phyloP scores from a whole-genome alignment of 1,140 invertebrate species.

The Drosophila sechellia region DNA sequence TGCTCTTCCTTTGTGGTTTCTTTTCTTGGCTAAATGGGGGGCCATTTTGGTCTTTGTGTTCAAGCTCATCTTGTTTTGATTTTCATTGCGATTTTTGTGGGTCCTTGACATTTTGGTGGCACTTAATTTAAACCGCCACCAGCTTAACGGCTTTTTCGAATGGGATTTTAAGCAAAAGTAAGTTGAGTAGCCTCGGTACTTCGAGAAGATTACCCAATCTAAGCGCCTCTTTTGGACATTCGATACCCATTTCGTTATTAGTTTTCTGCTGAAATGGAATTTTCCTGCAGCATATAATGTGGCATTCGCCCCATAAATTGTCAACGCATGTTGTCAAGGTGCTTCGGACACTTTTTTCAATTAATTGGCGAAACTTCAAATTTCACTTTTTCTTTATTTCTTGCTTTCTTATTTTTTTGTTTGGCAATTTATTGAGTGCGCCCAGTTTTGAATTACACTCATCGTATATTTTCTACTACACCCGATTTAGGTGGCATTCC shows the following conservation, averaged over 20 bases:
- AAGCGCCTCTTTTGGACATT: conserved; percentile 16
- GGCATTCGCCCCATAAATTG: conserved; percentile 31
- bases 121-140: conserved; percentile 71
- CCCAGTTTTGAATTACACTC: conserved; percentile 38
- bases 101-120: conserved; percentile 51
- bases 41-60: conserved; percentile 30
- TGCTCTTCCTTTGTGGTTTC: conserved; percentile 60
- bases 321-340: conserved; percentile 39
- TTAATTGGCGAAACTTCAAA: conserved; percentile 60
- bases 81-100: conserved; percentile 23
- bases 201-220: background rate
- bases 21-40: conserved; percentile 27
- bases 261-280: conserved; percentile 29
- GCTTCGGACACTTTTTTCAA: conserved; percentile 63
- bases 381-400: conserved; percentile 21
- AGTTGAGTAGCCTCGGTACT: conserved; percentile 34
- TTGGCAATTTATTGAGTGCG: conserved; percentile 61
- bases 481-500: conserved; percentile 13
- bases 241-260: conserved; percentile 40
- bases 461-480: conserved; percentile 15
- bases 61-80: conserved; percentile 36
- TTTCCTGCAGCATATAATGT: conserved; percentile 20
- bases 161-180: conserved; percentile 52
- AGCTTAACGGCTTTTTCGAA: conserved; percentile 53
- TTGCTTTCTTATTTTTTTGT: conserved; percentile 13